Percentiles rank a stretch among this genome's conserved stretches.
Evolutionary conservation across 1,140 invertebrate species (phyloP).

Genomic region (Plodia interpunctella): DNA sequence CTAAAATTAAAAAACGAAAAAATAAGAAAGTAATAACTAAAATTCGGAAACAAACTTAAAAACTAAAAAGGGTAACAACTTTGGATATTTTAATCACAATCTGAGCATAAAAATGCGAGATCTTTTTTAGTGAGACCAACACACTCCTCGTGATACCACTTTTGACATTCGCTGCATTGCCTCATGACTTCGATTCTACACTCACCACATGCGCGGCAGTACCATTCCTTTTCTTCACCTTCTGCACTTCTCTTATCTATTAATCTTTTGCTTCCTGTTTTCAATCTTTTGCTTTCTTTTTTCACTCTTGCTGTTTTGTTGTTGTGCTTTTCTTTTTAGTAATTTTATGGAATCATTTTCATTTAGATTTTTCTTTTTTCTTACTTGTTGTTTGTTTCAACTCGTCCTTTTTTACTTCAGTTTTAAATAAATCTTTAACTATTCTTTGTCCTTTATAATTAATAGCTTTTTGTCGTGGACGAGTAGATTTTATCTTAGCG

Average conservation of each 20-base stretch:
- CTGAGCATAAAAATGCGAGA: constrained; percentile 23
- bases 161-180: constrained; percentile 20
- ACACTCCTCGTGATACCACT: constrained; percentile 27
- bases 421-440: constrained; percentile 28
- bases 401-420: constrained; percentile 18
- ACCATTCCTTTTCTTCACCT: constrained; percentile 10
- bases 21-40: constrained; percentile 15
- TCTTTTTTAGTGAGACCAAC: constrained; percentile 25
- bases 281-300: constrained; percentile 14
- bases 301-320: neutral
- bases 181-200: constrained; percentile 22
- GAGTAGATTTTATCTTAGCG: constrained; percentile 16
- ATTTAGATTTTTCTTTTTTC: constrained; percentile 18
- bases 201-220: constrained; percentile 26
- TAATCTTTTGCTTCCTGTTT: too few relatives aligned
- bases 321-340: neutral
- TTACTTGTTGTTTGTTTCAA: constrained; percentile 17
- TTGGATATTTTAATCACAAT: constrained; percentile 9
- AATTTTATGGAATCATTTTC: constrained; percentile 4
- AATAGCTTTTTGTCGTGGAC: constrained; percentile 24
- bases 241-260: constrained; percentile 14
- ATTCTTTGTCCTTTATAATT: constrained; percentile 29
- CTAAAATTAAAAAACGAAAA: constrained; percentile 20
- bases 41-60: constrained; percentile 12
- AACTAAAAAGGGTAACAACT: constrained; percentile 7